phyloP scores from a whole-genome alignment of 2,113 vertebrate species.

The Corythornis cristatus region DNA sequence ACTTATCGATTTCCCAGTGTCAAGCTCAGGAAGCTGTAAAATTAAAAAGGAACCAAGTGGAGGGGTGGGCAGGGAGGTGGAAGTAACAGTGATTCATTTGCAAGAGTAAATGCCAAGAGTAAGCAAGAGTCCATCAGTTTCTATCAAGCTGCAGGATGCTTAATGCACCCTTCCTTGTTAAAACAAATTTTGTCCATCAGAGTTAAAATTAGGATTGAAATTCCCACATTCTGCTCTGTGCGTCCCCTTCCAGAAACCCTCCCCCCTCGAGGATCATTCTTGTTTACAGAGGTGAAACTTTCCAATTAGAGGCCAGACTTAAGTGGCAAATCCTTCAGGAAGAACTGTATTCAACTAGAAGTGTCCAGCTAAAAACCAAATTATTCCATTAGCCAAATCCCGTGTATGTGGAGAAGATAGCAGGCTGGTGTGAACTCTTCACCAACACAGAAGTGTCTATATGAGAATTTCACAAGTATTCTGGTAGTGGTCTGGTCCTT shows the following conservation, averaged over 20 bases:
- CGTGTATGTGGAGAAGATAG: background rate
- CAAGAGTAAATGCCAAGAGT: conserved; percentile 14
- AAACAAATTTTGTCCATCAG: conserved; percentile 10
- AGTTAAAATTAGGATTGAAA: conserved; percentile 11
- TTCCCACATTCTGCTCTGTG: background rate
- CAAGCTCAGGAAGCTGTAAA: conserved; percentile 69
- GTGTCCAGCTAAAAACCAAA: background rate
- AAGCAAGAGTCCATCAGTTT: conserved; percentile 12
- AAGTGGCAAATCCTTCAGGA: background rate
- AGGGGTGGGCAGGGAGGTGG: conserved; percentile 27
- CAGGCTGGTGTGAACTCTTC: background rate
- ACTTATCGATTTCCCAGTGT: conserved; percentile 79
- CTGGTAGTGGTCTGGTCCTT: background rate
- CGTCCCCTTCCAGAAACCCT: background rate
- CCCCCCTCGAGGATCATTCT: background rate
- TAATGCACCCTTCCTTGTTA: background rate
- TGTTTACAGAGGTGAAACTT: background rate
- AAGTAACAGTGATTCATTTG: conserved; percentile 54
- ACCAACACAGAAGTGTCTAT: background rate
- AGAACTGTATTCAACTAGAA: background rate
- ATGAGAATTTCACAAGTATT: background rate
- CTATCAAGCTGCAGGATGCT: background rate
- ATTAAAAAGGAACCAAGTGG: conserved; percentile 63
- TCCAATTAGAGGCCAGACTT: background rate
- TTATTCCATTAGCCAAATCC: background rate